Conservation (phyloP, 1,140 invertebrate species). For the Frieseomelitta varia region DNA sequence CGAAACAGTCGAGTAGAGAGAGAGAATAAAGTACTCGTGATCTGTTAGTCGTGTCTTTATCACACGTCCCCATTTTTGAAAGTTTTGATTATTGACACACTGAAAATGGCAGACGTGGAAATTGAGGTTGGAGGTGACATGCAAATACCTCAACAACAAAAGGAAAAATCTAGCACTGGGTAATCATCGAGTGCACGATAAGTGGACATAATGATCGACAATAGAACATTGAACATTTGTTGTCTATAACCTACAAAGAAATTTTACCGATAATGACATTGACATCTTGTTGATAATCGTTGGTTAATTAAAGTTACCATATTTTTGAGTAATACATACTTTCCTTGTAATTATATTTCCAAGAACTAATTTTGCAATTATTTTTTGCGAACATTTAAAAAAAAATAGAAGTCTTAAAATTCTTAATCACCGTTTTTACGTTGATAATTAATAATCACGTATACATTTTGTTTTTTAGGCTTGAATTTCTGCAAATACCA, state of each 20-base stretch:
- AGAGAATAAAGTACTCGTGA: background rate
- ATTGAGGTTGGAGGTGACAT: constrained; percentile 69
- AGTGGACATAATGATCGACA: background rate
- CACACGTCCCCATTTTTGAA: background rate
- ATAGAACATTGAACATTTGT: background rate
- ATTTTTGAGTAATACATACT: background rate
- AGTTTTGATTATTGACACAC: background rate
- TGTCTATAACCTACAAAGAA: constrained; percentile 11
- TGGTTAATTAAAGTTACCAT: background rate
- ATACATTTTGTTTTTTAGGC: constrained; percentile 64
- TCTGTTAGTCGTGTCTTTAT: constrained; percentile 6
- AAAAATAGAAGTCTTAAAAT: background rate
- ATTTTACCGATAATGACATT: background rate
- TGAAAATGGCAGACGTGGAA: constrained; percentile 66
- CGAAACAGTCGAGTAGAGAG: constrained; percentile 19
- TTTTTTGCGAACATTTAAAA: background rate
- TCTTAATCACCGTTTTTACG: background rate
- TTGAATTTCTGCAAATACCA: constrained; percentile 78
- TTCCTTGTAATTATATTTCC: background rate
- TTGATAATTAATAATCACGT: background rate
- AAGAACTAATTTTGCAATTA: background rate
- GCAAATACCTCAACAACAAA: constrained; percentile 57
- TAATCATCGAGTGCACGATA: constrained; percentile 51
- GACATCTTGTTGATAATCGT: background rate
- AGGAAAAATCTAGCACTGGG: constrained; percentile 64